Evolutionary conservation across 2,113 vertebrate species (phyloP), one percentile per base, ranked within the genome.

Genomic region (Brachirus orientalis): DNA sequence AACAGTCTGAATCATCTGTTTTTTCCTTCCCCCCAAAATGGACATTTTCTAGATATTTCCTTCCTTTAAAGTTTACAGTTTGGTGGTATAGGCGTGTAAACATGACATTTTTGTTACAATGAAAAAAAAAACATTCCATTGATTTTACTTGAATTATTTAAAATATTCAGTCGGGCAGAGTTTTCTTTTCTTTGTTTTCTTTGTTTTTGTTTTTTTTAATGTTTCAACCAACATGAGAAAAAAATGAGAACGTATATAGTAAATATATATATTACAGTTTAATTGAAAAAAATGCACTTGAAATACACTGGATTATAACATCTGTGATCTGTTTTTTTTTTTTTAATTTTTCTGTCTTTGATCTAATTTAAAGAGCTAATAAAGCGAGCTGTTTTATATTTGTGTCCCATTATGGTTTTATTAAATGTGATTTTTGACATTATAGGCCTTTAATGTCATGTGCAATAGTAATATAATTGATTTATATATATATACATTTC

Each of bases 111-210:
- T 28, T 94, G 93, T 95, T 94, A 91, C 94, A 93, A 94, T 95
- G 94, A 28, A 28, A 28, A 6, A 28, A 28, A 28, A 28, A 94
- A 96, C 97, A 99, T 99, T 99, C 97, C 97, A 94, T 93, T 94
- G 91, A 93, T 13, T 94, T 96, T 98, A 99, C 97, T 99, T 99
- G 97, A 99, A 99, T 96, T 96, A 98, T 98, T 99, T 98, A 98
- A 98, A 90, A 92, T 94, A 96, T 94, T 95, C 94, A 88, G 92
- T 92, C 90, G 90, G 28, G 28, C 28, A 28, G 28, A 28, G 28
- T 28, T 28, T 28, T 28, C n/a, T n/a, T 28, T 90, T 86, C 88
- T 85, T 78, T 72, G 62, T 65, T 78, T 80, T 63, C 84, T 86
- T 56, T 84, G 81, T 73, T 82, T 61, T 71, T 94, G 91, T 94